Conservation (phyloP, 1,140 invertebrate genomes). For the Maconellicoccus hirsutus region DNA sequence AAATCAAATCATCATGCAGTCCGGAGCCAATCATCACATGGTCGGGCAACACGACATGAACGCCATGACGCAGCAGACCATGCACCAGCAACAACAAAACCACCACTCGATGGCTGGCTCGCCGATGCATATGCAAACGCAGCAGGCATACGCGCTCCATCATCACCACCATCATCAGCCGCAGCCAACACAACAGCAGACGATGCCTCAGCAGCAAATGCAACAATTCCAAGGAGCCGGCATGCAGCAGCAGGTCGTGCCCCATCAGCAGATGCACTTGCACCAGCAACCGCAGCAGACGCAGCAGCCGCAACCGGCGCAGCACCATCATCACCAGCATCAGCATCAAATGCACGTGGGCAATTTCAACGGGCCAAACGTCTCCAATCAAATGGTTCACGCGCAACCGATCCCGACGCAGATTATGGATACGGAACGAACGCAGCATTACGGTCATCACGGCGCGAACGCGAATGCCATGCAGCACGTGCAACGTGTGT, state of each 20-base stretch:
- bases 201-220: conserved; percentile 30
- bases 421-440: conserved; percentile 28
- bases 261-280: conserved; percentile 34
- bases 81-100: conserved; percentile 30
- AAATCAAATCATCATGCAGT: not conserved
- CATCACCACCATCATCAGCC: conserved; percentile 25
- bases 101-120: conserved; percentile 28
- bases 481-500: not conserved
- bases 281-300: conserved; percentile 33
- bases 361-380: conserved; percentile 31
- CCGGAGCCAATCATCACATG: not conserved
- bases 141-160: not conserved
- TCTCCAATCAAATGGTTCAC: conserved; percentile 12
- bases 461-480: not conserved
- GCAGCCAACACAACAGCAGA: conserved; percentile 33
- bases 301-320: conserved; percentile 34
- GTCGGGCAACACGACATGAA: not conserved
- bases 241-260: conserved; percentile 17
- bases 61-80: not conserved
- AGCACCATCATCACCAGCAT: conserved; percentile 29
- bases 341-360: conserved; percentile 23
- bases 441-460: conserved; percentile 22
- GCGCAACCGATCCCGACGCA: not conserved
- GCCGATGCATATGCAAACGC: conserved; percentile 8
- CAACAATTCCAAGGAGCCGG: conserved; percentile 32